Evolutionary conservation across 2,797 vertebrate genomes (phyloP).

Genomic region (Picus viridis): DNA sequence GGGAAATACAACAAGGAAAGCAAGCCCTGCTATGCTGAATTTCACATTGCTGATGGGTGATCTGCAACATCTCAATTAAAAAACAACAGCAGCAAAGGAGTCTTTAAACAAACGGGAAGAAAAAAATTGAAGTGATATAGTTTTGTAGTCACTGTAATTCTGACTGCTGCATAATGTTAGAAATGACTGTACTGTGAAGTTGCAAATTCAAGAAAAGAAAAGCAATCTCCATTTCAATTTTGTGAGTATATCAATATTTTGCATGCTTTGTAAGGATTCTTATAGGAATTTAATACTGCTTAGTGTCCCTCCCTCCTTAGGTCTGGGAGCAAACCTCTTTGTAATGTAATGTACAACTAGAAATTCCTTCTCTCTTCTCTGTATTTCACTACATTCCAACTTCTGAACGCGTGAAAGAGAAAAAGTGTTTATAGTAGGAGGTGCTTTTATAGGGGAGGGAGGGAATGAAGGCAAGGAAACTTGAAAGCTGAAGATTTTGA

Average conservation of each 20-base stretch:
- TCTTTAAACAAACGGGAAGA: not conserved
- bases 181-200: conserved; percentile 20
- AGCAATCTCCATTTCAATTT: conserved; percentile 50
- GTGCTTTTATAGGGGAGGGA: conserved; percentile 44
- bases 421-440: conserved; percentile 24
- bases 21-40: not conserved
- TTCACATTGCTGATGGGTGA: not conserved
- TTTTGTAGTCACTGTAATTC: conserved; percentile 23
- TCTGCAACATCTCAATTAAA: not conserved
- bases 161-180: conserved; percentile 30
- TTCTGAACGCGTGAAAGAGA: not conserved
- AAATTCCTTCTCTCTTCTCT: conserved; percentile 63
- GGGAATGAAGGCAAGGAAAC: conserved; percentile 34
- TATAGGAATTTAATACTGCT: conserved; percentile 65
- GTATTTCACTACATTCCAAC: conserved; percentile 63
- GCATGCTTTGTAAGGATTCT: conserved; percentile 70
- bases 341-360: conserved; percentile 63
- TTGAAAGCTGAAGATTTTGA: conserved; percentile 11
- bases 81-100: not conserved
- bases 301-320: conserved; percentile 61
- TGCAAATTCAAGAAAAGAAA: not conserved
- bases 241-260: conserved; percentile 66
- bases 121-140: conserved; percentile 9
- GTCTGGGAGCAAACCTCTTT: conserved; percentile 64
- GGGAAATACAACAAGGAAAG: not conserved